Percentiles rank a stretch among this genome's conserved stretches.
Conservation (phyloP, 1,140 invertebrate species). For the Euura saliciscinereae region DNA sequence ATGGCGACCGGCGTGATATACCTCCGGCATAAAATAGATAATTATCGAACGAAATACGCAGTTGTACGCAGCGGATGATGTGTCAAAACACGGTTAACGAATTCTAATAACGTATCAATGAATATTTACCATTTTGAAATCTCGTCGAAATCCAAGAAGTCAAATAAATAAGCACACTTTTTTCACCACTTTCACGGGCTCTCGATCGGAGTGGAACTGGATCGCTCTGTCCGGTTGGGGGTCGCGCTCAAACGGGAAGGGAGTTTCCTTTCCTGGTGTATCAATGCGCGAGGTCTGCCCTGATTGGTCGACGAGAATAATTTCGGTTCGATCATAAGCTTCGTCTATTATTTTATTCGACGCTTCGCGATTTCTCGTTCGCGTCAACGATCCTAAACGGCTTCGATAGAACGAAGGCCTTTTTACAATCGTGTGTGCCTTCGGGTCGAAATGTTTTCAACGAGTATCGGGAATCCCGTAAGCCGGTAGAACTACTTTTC, state of each 20-base stretch:
- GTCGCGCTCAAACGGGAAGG: conserved; percentile 45
- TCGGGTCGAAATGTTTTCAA: neutral
- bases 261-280: conserved; percentile 36
- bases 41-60: neutral
- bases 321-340: neutral
- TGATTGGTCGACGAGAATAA: neutral
- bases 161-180: conserved; percentile 44
- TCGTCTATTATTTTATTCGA: neutral
- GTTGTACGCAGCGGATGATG: neutral
- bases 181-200: conserved; percentile 45
- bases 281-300: neutral
- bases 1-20: conserved; percentile 56
- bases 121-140: conserved; percentile 47
- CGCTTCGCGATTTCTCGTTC: neutral
- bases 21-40: conserved; percentile 43
- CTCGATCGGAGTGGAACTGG: conserved; percentile 44
- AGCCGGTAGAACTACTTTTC: conserved; percentile 1
- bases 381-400: neutral
- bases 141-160: conserved; percentile 34
- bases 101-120: neutral
- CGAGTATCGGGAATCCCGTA: neutral
- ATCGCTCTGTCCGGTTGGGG: conserved; percentile 40
- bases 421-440: no score
- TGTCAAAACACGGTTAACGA: neutral
- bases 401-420: no score